Evolutionary conservation across 2,888 invertebrate genomes (phyloP).

Genomic region (Ormyrus labotus): DNA sequence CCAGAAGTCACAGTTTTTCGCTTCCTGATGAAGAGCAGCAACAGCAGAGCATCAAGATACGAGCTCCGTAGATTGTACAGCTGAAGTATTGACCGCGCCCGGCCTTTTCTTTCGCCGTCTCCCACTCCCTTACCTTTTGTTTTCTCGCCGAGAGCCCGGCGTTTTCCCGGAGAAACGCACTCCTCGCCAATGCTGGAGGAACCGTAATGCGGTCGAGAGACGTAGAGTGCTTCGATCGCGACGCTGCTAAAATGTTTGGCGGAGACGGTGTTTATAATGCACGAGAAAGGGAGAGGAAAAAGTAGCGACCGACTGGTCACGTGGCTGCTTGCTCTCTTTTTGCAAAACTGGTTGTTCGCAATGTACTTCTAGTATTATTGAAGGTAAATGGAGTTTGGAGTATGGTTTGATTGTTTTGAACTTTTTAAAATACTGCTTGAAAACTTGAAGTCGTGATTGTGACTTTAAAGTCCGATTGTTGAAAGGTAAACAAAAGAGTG

Average conservation of each 20-base stretch:
- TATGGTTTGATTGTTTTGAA: too few relatives aligned
- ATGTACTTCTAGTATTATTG: too few relatives aligned
- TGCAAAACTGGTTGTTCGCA: too few relatives aligned
- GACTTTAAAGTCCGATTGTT: too few relatives aligned
- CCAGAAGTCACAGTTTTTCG: too few relatives aligned
- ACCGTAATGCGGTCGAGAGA: constrained; percentile 10
- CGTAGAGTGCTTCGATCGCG: constrained; percentile 7
- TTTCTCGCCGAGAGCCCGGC: constrained; percentile 26
- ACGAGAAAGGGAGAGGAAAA: constrained; percentile 21
- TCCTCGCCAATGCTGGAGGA: neutral
- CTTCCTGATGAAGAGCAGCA: too few relatives aligned
- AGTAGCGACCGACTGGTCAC: constrained; percentile 20
- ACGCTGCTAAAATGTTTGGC: neutral
- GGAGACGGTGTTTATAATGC: constrained; percentile 12
- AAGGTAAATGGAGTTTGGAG: too few relatives aligned
- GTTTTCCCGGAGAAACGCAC: neutral
- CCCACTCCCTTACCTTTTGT: constrained; percentile 8
- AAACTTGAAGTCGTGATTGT: too few relatives aligned
- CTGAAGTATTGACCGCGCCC: constrained; percentile 68
- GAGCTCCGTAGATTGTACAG: constrained; percentile 66
- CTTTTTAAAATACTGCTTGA: too few relatives aligned
- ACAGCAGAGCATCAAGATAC: constrained; percentile 37
- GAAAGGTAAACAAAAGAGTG: too few relatives aligned
- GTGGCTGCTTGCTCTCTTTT: neutral
- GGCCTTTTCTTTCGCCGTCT: neutral